Percentiles rank a stretch among this genome's conserved stretches.
These are phyloP conservation scores for Eupithecia tripunctaria DNA, from an alignment of 2,888 invertebrate species.

Conservation along the genomic window DNA sequence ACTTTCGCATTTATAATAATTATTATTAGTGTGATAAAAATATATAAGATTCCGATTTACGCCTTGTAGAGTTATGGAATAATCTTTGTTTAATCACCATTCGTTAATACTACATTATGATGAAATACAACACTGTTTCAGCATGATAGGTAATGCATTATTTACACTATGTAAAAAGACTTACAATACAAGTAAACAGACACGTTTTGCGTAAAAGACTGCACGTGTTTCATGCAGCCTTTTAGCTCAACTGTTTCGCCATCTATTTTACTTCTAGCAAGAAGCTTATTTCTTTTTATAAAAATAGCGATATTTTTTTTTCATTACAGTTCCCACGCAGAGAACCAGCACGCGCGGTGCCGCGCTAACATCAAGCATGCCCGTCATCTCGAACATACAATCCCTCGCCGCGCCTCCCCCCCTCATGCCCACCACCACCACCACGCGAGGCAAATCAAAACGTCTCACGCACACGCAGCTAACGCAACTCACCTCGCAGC, in stretches of 20 bases:
- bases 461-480: conserved; percentile 51
- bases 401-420: conserved; percentile 85
- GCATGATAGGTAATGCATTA: background rate
- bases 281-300: background rate
- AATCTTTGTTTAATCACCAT: background rate
- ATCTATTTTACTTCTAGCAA: background rate
- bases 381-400: conserved; percentile 89
- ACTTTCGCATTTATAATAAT: too few species aligned
- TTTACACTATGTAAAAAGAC: background rate
- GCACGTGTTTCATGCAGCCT: background rate
- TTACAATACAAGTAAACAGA: background rate
- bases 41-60: background rate
- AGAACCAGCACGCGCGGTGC: conserved; percentile 60
- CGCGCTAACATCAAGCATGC: conserved; percentile 80
- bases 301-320: background rate
- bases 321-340: conserved; percentile 13
- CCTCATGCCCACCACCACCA: conserved; percentile 56
- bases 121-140: background rate
- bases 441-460: conserved; percentile 73
- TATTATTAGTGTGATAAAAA: too few species aligned
- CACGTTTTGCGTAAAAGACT: background rate
- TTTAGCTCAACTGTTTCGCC: background rate
- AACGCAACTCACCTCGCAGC: conserved; percentile 10
- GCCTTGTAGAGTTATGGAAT: background rate
- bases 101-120: background rate